Evolutionary conservation across 2,797 vertebrate species (phyloP).

Genomic region (Gymnocypris eckloni): DNA sequence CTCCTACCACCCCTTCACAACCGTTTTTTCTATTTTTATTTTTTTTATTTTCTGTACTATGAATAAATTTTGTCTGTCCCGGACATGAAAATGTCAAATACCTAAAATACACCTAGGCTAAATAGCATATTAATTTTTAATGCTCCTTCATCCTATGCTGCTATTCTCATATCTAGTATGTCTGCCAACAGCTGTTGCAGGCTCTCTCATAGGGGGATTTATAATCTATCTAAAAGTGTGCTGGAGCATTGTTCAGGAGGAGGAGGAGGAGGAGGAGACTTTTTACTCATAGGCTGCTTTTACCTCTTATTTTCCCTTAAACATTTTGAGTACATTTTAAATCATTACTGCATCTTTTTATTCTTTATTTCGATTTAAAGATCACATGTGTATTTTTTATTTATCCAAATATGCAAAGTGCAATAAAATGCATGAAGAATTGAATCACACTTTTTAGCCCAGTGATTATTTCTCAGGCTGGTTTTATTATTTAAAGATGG

Average conservation of each 20-base stretch:
- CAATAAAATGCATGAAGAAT: slow-evolving; percentile 17
- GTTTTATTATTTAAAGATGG: slow-evolving; percentile 2
- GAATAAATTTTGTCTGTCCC: slow-evolving; percentile 88
- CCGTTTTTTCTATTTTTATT: slow-evolving; percentile 64
- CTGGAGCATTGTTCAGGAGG: slow-evolving; percentile 72
- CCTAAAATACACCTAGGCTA: slow-evolving; percentile 90
- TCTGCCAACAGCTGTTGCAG: slow-evolving; percentile 88
- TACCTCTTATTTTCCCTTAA: not conserved
- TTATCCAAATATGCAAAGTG: slow-evolving; percentile 12
- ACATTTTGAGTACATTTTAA: not conserved
- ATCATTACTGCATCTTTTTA: slow-evolving; percentile 22
- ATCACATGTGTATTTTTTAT: slow-evolving; percentile 1
- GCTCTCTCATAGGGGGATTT: slow-evolving; percentile 83
- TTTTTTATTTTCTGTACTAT: slow-evolving; percentile 78
- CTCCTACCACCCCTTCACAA: slow-evolving; percentile 63
- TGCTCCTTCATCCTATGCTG: slow-evolving; percentile 87
- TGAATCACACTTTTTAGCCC: not conserved
- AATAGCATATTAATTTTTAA: slow-evolving; percentile 91
- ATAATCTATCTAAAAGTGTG: slow-evolving; percentile 82
- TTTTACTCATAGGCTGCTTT: slow-evolving; percentile 55
- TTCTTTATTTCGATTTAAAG: slow-evolving; percentile 34
- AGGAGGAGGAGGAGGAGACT: slow-evolving; percentile 55
- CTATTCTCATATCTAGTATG: slow-evolving; percentile 89
- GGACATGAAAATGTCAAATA: slow-evolving; percentile 90
- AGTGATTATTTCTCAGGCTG: not conserved